Conservation (phyloP, 92 coral and sea anemone species). For the Anthopleura xanthogrammica region DNA sequence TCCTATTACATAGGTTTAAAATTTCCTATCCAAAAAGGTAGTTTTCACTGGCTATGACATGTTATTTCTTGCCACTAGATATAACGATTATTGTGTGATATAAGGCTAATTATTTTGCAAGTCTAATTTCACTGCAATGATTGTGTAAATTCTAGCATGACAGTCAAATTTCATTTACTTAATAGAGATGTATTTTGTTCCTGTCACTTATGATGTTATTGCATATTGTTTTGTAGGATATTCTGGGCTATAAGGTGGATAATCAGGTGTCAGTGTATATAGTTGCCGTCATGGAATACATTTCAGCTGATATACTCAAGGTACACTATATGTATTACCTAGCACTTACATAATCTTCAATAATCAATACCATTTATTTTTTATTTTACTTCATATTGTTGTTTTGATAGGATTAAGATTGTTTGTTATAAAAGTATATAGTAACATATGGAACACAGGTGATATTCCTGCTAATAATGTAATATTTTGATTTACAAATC, state of each 20-base stretch:
- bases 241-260: conserved; percentile 90
- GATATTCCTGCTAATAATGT: not conserved
- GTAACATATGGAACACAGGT: not conserved
- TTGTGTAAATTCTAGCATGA: too few relatives aligned
- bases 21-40: not conserved
- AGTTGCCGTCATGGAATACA: conserved; percentile 96
- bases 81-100: not conserved
- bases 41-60: too few relatives aligned
- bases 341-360: not conserved
- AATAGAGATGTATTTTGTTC: not conserved
- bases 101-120: not conserved
- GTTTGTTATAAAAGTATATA: not conserved
- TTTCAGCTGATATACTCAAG: conserved; percentile 97
- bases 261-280: conserved; percentile 87
- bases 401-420: not conserved
- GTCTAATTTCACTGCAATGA: too few relatives aligned
- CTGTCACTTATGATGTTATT: not conserved
- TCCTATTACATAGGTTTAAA: not conserved
- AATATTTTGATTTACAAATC: not conserved
- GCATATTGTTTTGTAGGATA: conserved; percentile 51
- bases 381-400: not conserved
- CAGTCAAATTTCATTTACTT: too few relatives aligned
- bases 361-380: not conserved
- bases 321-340: conserved; percentile 24
- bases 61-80: too few relatives aligned